phyloP scores from a whole-genome alignment of 1,140 invertebrate genomes.

The Sitodiplosis mosellana region DNA sequence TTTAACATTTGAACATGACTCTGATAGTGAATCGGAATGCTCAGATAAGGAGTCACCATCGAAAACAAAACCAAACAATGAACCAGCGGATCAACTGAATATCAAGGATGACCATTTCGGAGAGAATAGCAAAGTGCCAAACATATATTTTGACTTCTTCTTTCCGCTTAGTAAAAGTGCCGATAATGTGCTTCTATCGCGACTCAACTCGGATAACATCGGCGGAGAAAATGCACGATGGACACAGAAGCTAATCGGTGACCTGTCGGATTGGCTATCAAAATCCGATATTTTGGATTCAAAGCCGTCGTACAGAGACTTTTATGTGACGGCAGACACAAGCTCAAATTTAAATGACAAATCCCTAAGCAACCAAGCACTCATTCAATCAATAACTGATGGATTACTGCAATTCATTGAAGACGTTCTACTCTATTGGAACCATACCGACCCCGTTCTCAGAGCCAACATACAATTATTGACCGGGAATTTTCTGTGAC shows the following conservation, averaged over 20 bases:
- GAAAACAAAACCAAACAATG: neutral
- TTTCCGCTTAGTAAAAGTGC: slow-evolving; percentile 16
- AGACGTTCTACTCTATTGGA: slow-evolving; percentile 47
- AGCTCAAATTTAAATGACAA: neutral
- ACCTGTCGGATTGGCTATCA: slow-evolving; percentile 8
- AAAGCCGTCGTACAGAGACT: neutral
- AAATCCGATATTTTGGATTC: slow-evolving; percentile 17
- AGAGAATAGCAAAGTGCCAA: slow-evolving; percentile 6
- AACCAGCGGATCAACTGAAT: slow-evolving; percentile 8
- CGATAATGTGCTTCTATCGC: slow-evolving; percentile 11
- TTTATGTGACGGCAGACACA: too few relatives aligned
- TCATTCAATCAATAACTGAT: neutral
- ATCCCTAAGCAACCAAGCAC: neutral
- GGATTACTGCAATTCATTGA: slow-evolving; percentile 28
- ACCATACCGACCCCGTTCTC: slow-evolving; percentile 61
- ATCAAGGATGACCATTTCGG: slow-evolving; percentile 25
- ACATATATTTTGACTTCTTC: slow-evolving; percentile 12
- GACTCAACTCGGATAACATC: neutral
- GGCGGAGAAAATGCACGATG: neutral
- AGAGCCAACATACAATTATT: slow-evolving; percentile 46
- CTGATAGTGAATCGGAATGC: neutral
- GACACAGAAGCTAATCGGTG: neutral
- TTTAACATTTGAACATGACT: neutral
- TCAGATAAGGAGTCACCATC: neutral
- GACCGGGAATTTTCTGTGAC: slow-evolving; percentile 40